Conservation (phyloP, 2,113 vertebrate genomes). For the Sinocyclocheilus rhinocerous region DNA sequence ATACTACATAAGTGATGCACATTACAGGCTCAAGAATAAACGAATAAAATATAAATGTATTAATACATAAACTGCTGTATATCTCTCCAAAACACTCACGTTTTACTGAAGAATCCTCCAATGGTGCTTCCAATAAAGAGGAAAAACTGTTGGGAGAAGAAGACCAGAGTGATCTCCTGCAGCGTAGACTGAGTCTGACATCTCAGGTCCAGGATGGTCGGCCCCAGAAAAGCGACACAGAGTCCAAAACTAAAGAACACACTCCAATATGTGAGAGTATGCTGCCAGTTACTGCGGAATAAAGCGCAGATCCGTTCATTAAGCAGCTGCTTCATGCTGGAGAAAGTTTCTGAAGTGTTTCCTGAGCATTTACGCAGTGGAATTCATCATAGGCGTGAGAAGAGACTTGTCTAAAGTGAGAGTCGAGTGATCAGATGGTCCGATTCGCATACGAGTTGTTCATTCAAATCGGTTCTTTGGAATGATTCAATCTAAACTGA, state of each 20-base stretch:
- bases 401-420: background rate
- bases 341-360: background rate
- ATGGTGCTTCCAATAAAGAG: slow-evolving; percentile 87
- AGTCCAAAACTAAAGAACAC: slow-evolving; percentile 97
- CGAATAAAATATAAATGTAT: no score
- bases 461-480: background rate
- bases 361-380: background rate
- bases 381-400: background rate
- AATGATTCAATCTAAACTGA: background rate
- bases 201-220: slow-evolving; percentile 92
- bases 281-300: slow-evolving; percentile 83
- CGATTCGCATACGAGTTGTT: background rate
- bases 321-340: slow-evolving; percentile 70
- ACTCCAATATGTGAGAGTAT: slow-evolving; percentile 93
- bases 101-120: slow-evolving; percentile 88
- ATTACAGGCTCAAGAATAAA: background rate
- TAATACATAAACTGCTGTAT: no score
- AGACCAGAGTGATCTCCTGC: slow-evolving; percentile 93
- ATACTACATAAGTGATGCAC: no score
- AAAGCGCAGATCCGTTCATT: slow-evolving; percentile 80
- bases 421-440: background rate
- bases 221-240: slow-evolving; percentile 92
- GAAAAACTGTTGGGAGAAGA: slow-evolving; percentile 94
- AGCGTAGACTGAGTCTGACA: slow-evolving; percentile 95
- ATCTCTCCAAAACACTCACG: slow-evolving; percentile 77